These are phyloP conservation scores for Lycocorax pyrrhopterus DNA, from an alignment of 2,113 vertebrate genomes.

Conservation along the genomic window DNA sequence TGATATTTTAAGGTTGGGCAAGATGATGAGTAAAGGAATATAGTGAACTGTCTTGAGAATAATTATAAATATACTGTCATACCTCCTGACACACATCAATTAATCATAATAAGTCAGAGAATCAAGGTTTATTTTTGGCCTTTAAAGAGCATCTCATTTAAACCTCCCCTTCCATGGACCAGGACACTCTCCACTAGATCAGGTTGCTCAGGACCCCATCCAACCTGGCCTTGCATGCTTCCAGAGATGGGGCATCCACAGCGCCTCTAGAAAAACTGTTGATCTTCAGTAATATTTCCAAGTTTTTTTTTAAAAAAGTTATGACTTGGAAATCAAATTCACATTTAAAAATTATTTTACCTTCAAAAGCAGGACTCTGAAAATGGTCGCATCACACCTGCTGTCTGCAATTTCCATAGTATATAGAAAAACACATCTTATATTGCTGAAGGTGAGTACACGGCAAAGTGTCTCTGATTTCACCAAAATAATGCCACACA, in stretches of 20 bases:
- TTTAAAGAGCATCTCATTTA: neutral
- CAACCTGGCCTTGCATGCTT: neutral
- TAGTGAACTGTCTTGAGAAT: neutral
- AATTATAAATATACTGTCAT: neutral
- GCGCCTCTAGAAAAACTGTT: no score
- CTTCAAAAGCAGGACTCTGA: neutral
- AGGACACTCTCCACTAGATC: neutral
- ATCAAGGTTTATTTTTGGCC: neutral
- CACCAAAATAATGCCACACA: neutral
- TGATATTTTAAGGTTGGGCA: neutral
- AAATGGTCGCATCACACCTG: neutral
- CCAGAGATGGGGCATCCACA: neutral
- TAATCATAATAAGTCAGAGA: neutral
- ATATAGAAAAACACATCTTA: neutral
- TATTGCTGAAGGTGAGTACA: rapidly evolving
- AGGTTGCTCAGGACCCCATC: neutral
- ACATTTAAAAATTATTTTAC: neutral
- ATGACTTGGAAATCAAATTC: neutral
- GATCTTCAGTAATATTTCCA: neutral
- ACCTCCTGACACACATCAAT: neutral
- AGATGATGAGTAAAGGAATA: neutral
- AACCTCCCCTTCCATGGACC: no score
- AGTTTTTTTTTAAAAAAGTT: neutral
- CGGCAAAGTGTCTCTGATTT: neutral
- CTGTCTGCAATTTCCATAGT: neutral